Percentiles rank a stretch among this genome's conserved stretches.
These are phyloP conservation scores for Dinothrombium tinctorium DNA, from an alignment of 1,140 invertebrate genomes.

Conservation along the genomic window DNA sequence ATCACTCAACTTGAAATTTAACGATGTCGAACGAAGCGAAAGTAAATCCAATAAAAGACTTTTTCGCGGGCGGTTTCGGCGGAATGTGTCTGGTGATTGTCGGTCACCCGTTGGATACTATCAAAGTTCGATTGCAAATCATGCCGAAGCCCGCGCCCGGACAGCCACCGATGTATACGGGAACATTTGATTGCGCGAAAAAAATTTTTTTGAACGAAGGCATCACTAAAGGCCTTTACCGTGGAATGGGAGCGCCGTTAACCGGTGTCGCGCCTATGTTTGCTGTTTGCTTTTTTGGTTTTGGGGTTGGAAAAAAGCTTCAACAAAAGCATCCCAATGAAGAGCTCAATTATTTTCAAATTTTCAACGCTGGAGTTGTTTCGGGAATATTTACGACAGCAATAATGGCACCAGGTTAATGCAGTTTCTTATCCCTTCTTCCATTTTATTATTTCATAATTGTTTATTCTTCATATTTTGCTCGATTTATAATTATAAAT, in stretches of 20 bases:
- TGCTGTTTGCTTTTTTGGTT: slow-evolving; percentile 87
- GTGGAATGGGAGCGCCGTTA: slow-evolving; percentile 36
- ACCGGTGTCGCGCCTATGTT: slow-evolving; percentile 35
- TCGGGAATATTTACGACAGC: slow-evolving; percentile 70
- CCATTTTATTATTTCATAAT: too few species aligned
- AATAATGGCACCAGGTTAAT: slow-evolving; percentile 66
- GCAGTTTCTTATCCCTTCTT: too few species aligned
- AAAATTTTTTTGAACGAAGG: slow-evolving; percentile 67
- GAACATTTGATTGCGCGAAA: slow-evolving; percentile 79
- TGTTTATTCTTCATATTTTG: too few species aligned
- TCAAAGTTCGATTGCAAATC: slow-evolving; percentile 42
- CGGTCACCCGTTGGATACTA: slow-evolving; percentile 73
- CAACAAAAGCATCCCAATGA: slow-evolving; percentile 35
- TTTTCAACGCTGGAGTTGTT: slow-evolving; percentile 67
- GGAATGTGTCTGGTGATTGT: slow-evolving; percentile 77
- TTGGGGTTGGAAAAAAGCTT: slow-evolving; percentile 62
- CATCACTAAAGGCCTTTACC: slow-evolving; percentile 29
- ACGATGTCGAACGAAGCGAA: slow-evolving; percentile 5
- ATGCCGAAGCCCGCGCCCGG: slow-evolving; percentile 52
- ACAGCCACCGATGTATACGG: slow-evolving; percentile 46
- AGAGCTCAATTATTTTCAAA: slow-evolving; percentile 37
- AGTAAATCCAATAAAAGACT: slow-evolving; percentile 63
- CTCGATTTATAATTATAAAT: too few species aligned
- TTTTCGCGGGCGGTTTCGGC: slow-evolving; percentile 84
- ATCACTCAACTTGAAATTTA: neutral